Conservation (phyloP, 1,140 invertebrate species). For the Dolichoris vasculosae region DNA sequence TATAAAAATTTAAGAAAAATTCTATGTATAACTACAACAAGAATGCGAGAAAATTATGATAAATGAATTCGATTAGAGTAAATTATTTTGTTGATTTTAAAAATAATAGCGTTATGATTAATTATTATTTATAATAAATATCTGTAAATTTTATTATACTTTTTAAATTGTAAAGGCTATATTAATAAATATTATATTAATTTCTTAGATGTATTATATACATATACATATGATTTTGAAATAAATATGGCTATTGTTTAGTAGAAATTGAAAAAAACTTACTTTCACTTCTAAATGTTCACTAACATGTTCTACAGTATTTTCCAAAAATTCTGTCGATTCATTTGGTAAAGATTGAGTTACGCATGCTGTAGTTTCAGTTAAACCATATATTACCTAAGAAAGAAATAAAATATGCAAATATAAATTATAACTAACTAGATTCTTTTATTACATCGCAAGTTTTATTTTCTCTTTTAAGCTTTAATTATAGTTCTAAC, state of each 20-base stretch:
- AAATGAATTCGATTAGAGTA: too few species aligned
- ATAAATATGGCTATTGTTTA: background rate
- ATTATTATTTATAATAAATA: too few species aligned
- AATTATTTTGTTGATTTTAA: too few species aligned
- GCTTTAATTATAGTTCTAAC: too few species aligned
- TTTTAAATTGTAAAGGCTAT: too few species aligned
- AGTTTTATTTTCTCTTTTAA: background rate
- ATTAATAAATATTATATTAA: too few species aligned
- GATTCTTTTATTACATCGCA: background rate
- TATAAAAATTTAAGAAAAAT: background rate
- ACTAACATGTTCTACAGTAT: constrained; percentile 85
- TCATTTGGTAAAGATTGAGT: constrained; percentile 83
- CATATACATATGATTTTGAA: background rate
- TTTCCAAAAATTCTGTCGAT: constrained; percentile 78
- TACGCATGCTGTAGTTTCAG: constrained; percentile 87
- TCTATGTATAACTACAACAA: background rate
- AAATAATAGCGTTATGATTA: too few species aligned
- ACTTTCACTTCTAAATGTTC: constrained; percentile 88
- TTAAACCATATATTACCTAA: constrained; percentile 90
- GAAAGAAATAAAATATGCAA: constrained; percentile 11
- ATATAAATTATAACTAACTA: background rate
- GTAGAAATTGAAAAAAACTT: background rate
- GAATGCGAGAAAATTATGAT: too few species aligned
- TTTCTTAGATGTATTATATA: background rate
- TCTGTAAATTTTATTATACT: too few species aligned